phyloP scores from a whole-genome alignment of 35 echinoderm and acorn worm genomes.

The Lytechinus variegatus region DNA sequence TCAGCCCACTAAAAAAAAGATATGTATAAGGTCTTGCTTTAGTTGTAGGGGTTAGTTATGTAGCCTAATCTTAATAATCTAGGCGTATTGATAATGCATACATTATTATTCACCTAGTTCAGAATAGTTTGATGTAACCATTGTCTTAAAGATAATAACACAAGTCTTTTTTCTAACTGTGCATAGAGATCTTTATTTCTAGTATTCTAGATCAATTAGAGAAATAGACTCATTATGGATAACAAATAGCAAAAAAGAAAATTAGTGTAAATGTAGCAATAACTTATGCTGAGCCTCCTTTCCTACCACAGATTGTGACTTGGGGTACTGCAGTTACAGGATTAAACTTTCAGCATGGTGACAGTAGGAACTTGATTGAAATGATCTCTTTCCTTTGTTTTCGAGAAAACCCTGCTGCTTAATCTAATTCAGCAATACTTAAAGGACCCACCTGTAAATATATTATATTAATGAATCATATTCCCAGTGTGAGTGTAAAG shows the following conservation, averaged over 20 bases:
- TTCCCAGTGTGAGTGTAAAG: not conserved
- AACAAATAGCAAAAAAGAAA: not conserved
- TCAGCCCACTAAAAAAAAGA: not conserved
- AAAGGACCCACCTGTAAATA: not conserved
- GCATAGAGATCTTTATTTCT: not conserved
- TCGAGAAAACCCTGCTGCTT: not conserved
- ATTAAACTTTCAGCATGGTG: not conserved
- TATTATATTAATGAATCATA: slow-evolving; percentile 15
- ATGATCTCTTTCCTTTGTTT: not conserved
- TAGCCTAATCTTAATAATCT: no score
- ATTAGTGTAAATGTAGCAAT: no score
- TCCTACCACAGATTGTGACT: not conserved
- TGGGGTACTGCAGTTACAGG: not conserved
- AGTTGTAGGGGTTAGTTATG: no score
- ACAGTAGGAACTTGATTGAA: not conserved
- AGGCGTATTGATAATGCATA: no score
- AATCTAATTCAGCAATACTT: not conserved
- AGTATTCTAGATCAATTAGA: not conserved
- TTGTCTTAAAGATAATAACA: no score
- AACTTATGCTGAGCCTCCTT: not conserved
- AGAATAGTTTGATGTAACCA: no score
- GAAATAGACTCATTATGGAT: not conserved
- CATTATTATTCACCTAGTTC: no score
- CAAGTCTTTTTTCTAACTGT: not conserved
- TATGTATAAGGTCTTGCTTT: not conserved